These are phyloP conservation scores for Zenarchopterus dispar DNA, from an alignment of 2,797 vertebrate species.

Conservation along the genomic window DNA sequence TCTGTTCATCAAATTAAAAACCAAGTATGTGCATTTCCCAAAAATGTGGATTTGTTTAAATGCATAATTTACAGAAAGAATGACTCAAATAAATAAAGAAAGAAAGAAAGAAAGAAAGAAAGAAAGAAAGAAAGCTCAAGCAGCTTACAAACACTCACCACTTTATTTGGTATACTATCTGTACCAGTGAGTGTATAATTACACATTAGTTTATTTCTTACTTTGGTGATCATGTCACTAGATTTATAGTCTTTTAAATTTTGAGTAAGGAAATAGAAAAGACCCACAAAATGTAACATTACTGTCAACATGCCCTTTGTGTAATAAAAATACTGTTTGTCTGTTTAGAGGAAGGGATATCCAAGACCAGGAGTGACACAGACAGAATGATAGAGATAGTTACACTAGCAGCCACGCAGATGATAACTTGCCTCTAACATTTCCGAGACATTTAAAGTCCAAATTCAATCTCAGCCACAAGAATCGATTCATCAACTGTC, in stretches of 20 bases:
- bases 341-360: background rate
- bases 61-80: too few relatives aligned
- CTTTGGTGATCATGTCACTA: too few relatives aligned
- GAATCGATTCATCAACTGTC: constrained; percentile 16
- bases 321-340: background rate
- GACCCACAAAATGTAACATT: background rate
- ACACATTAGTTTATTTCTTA: too few relatives aligned
- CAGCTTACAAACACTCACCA: too few relatives aligned
- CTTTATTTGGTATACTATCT: too few relatives aligned
- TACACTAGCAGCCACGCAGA: constrained; percentile 1
- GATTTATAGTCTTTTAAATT: background rate
- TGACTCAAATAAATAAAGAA: too few relatives aligned
- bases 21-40: too few relatives aligned
- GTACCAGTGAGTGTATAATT: too few relatives aligned
- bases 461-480: constrained; percentile 49
- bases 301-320: background rate
- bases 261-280: background rate
- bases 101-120: too few relatives aligned
- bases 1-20: too few relatives aligned
- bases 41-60: too few relatives aligned
- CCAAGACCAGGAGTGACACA: background rate
- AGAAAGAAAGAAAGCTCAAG: too few relatives aligned
- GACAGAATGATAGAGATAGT: background rate
- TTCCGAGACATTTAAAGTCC: constrained; percentile 56
- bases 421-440: constrained; percentile 42